A percentile compares a stretch with the other conserved stretches of the same genome.
phyloP scores from a whole-genome alignment of 2,888 invertebrate species.

The Ceratothoa steindachneri region DNA sequence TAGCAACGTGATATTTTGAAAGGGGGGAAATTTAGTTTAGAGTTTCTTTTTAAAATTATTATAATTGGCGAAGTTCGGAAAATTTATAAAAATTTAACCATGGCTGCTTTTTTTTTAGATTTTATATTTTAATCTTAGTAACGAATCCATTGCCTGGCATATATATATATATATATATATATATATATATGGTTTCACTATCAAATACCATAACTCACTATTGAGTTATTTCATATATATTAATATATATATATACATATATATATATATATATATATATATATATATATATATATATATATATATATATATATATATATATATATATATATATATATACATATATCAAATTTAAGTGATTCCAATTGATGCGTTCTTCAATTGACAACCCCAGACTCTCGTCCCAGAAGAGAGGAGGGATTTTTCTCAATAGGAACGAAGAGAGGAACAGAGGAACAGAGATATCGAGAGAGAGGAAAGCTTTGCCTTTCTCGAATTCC shows the following conservation, averaged over 20 bases:
- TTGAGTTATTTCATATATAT: no score
- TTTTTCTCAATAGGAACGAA: neutral
- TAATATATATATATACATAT: constrained; percentile 13
- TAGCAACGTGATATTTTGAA: no score
- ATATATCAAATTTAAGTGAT: neutral
- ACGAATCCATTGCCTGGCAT: neutral
- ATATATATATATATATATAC: neutral
- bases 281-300: neutral
- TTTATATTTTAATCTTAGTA: no score
- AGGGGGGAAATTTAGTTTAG: no score
- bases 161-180: constrained; percentile 17
- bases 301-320: neutral
- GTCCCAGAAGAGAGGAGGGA: neutral
- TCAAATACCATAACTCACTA: no score
- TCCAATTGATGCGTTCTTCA: neutral
- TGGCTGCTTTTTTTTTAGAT: no score
- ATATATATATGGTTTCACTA: no score
- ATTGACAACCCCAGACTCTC: neutral
- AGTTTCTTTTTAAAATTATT: no score
- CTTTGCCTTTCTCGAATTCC: neutral
- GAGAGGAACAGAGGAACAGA: neutral
- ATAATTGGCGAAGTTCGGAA: no score
- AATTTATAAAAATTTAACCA: no score
- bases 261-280: constrained; percentile 5
- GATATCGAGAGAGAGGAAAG: constrained; percentile 1